Percentiles rank a stretch among this genome's conserved stretches.
phyloP scores from a whole-genome alignment of 1,140 invertebrate species.

The Palaemon carinicauda region DNA sequence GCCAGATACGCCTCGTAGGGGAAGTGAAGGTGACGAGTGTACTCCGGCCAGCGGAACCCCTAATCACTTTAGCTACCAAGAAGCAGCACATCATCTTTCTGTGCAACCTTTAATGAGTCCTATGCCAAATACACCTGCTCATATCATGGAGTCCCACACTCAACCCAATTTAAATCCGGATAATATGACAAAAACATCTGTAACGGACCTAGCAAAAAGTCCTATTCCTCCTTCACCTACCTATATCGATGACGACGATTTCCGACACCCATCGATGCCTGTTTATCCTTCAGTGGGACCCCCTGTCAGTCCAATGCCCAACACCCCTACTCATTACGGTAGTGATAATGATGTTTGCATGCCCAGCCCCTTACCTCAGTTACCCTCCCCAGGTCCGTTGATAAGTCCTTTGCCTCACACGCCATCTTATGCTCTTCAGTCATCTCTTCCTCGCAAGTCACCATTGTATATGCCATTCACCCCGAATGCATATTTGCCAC shows the following conservation, averaged over 20 bases:
- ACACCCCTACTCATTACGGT: conserved; percentile 21
- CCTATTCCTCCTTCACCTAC: conserved; percentile 22
- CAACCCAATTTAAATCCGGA: not conserved
- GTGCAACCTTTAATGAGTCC: conserved; percentile 30
- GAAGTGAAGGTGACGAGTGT: not conserved
- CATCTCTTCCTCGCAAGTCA: conserved; percentile 2
- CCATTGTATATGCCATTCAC: conserved; percentile 46
- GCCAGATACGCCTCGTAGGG: not conserved
- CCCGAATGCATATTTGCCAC: conserved; percentile 32
- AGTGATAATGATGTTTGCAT: not conserved
- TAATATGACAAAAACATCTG: not conserved
- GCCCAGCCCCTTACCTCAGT: conserved; percentile 18
- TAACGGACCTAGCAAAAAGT: conserved; percentile 4
- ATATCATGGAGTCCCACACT: not conserved
- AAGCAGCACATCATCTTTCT: conserved; percentile 27
- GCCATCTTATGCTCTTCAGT: conserved; percentile 20
- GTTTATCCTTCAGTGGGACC: conserved; percentile 40
- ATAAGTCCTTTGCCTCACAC: conserved; percentile 45
- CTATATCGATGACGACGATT: conserved; percentile 10
- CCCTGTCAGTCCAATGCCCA: conserved; percentile 36
- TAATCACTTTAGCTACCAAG: conserved; percentile 3
- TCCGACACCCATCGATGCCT: conserved; percentile 29
- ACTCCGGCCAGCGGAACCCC: not conserved
- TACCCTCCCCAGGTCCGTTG: conserved; percentile 32
- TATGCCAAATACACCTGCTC: conserved; percentile 43